These are phyloP conservation scores for Alligator sinensis DNA, from an alignment of 2,113 vertebrate species.

Conservation along the genomic window DNA sequence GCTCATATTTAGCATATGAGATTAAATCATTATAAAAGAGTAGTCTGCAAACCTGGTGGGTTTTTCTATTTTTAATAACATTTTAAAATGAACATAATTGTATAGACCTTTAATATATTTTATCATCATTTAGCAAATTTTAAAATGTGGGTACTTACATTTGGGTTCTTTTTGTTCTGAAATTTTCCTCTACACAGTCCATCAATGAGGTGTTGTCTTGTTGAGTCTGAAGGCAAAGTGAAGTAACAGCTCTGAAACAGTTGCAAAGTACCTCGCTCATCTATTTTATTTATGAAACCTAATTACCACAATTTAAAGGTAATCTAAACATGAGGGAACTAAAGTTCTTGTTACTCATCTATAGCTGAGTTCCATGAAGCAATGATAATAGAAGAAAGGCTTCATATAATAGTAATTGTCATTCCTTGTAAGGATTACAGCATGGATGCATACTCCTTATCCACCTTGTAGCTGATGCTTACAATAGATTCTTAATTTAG, in stretches of 20 bases:
- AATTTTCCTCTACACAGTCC: accelerated
- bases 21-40: constrained; percentile 10
- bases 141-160: accelerated
- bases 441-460: not conserved
- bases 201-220: accelerated
- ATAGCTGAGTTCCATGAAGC: accelerated
- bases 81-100: not conserved
- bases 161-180: not conserved
- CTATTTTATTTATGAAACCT: not conserved
- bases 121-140: not conserved
- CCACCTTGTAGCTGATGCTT: not conserved
- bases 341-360: not conserved
- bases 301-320: not conserved
- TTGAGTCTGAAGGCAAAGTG: not conserved
- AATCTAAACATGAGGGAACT: not conserved
- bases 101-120: not conserved
- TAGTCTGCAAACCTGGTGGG: not conserved
- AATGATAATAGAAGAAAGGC: not conserved
- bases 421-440: not conserved
- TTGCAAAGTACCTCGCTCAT: not conserved
- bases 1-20: not conserved
- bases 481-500: not conserved
- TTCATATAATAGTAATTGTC: accelerated
- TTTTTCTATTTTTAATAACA: constrained; percentile 2
- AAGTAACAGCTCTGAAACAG: not conserved